Percentiles rank a stretch among this genome's conserved stretches.
phyloP scores from a whole-genome alignment of 1,140 invertebrate genomes.

The Drosophila insularis region DNA sequence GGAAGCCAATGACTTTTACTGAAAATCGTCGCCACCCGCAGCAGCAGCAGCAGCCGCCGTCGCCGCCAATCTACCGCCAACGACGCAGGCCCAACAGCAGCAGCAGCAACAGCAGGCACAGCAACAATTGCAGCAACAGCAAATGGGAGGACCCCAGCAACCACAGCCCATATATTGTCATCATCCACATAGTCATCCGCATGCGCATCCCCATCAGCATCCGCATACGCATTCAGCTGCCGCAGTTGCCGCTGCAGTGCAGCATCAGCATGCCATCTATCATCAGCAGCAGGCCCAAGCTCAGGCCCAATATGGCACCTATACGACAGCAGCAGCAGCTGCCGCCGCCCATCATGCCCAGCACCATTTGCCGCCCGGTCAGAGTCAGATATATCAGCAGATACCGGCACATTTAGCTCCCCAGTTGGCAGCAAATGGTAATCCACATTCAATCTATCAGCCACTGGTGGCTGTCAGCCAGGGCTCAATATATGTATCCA shows the following conservation, averaged over 20 bases:
- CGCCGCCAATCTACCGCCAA: slow-evolving; percentile 59
- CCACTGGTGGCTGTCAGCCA: slow-evolving; percentile 77
- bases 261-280: slow-evolving; percentile 79
- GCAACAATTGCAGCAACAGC: slow-evolving; percentile 49
- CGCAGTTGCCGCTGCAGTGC: slow-evolving; percentile 75
- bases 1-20: slow-evolving; percentile 96
- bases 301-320: slow-evolving; percentile 71
- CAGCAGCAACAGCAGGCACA: slow-evolving; percentile 47
- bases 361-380: slow-evolving; percentile 70
- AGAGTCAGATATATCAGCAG: slow-evolving; percentile 81
- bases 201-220: slow-evolving; percentile 79
- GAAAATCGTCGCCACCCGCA: slow-evolving; percentile 87
- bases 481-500: slow-evolving; percentile 78
- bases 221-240: slow-evolving; percentile 78
- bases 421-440: slow-evolving; percentile 66
- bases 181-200: slow-evolving; percentile 77
- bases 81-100: slow-evolving; percentile 66
- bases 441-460: slow-evolving; percentile 81
- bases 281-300: slow-evolving; percentile 75
- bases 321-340: slow-evolving; percentile 65
- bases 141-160: slow-evolving; percentile 61
- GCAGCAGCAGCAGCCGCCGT: slow-evolving; percentile 68
- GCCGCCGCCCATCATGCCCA: slow-evolving; percentile 60
- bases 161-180: slow-evolving; percentile 81
- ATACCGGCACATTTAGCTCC: slow-evolving; percentile 74